Evolutionary conservation across 2,888 invertebrate species (phyloP), one percentile per base, ranked within the genome.

Genomic region (Lasioglossum calceatum): DNA sequence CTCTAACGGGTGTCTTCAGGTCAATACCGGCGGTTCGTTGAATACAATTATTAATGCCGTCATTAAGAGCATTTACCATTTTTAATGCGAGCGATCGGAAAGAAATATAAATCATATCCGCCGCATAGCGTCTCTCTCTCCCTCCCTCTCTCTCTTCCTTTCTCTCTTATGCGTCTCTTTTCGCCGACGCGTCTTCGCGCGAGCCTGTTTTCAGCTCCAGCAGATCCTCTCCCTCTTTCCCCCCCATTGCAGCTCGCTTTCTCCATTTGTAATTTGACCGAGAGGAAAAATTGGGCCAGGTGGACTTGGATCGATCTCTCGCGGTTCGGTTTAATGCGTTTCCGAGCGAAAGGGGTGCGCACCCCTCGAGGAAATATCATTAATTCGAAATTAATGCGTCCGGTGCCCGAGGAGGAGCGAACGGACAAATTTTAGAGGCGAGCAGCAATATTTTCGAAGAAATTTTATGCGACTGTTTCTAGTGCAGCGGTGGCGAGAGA

Each of bases 11-110:
- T 90, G 88, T 91, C 91, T 89, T 90, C 91, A 78, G 90, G 86
- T 89, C 90, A 91, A 91, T 91, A 90, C 87, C 89, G 86, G 76
- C 87, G 86, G 91, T 88, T 87, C 77, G 87, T 87, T 91, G 91
- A 92, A 92, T 92, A 91, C 92, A 92, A 91, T 92, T 92, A 92
- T 92, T 92, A 91, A 92, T 91, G 91, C 89, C 91, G 85, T 92
- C 92, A 92, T 92, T 92, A 92, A 91, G 88, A 92, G 91, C 91
- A 92, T 90, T 92, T 92, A 92, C 90, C 91, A 91, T 91, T 91
- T 92, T 92, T 91, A 89, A 90, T 91, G 84, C 89, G 84, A 73
- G 82, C 90, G 91, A 92, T 92, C 89, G 90, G 90, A 90, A 90
- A 86, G 87, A 88, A 79, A 87, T 91, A 92, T 92, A 88, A 92